A percentile compares a stretch with the other conserved stretches of the same genome.
These are phyloP conservation scores for Ctenoplectra terminalis DNA, from an alignment of 1,140 invertebrate genomes.

Conservation along the genomic window DNA sequence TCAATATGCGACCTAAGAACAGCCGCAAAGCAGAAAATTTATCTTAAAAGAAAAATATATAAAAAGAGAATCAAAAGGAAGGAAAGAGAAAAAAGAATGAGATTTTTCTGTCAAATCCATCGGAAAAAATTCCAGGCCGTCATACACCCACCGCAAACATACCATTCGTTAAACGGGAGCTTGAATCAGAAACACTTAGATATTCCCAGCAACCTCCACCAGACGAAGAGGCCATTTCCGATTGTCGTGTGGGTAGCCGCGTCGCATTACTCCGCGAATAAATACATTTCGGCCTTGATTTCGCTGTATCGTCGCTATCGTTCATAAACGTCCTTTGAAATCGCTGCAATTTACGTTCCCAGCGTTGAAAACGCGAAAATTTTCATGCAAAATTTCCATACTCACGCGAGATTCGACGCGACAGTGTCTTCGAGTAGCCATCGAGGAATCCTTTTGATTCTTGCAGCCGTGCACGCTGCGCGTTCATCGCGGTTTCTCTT, in stretches of 20 bases:
- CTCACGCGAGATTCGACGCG: neutral
- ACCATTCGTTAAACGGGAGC: neutral
- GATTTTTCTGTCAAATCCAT: too few relatives aligned
- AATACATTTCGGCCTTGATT: too few relatives aligned
- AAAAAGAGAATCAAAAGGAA: too few relatives aligned
- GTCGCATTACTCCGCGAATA: neutral
- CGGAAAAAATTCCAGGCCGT: too few relatives aligned
- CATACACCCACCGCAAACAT: too few relatives aligned
- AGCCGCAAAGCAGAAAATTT: too few relatives aligned
- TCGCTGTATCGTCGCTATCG: too few relatives aligned
- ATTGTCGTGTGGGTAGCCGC: neutral
- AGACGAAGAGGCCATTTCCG: neutral
- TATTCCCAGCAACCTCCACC: neutral
- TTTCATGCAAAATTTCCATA: neutral
- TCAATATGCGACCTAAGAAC: too few relatives aligned
- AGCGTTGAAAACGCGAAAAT: neutral
- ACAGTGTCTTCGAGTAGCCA: constrained; percentile 23
- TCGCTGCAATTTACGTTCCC: neutral
- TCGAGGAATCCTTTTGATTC: constrained; percentile 27
- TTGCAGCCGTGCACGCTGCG: neutral
- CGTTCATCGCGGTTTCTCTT: neutral
- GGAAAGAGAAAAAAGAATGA: too few relatives aligned
- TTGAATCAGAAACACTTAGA: neutral
- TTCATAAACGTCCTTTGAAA: neutral
- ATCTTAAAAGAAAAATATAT: too few relatives aligned